Evolutionary conservation across 2,113 vertebrate species (phyloP).

Genomic region (Hystrix brachyura): DNA sequence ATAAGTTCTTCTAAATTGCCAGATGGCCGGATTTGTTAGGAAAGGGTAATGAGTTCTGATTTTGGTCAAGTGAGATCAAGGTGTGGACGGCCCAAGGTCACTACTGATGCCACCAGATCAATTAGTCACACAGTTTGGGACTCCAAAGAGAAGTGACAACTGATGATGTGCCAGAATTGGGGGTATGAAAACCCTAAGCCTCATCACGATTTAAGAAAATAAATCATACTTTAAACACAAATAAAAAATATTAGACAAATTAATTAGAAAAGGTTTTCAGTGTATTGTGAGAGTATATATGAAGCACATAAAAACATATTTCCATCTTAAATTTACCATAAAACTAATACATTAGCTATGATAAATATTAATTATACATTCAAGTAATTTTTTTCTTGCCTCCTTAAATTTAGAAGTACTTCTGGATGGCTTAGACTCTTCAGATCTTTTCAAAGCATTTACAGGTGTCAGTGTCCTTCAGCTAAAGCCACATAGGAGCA

Average conservation of each 20-base stretch:
- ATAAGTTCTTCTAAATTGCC: constrained; percentile 68
- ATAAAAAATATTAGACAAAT: neutral
- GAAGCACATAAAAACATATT: constrained; percentile 30
- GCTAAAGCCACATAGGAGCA: neutral
- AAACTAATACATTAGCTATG: constrained; percentile 36
- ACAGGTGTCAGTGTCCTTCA: neutral
- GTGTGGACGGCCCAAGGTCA: constrained; percentile 8
- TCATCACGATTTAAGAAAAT: neutral
- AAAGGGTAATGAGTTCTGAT: constrained; percentile 50
- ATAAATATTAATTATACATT: constrained; percentile 65
- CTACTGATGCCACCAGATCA: neutral
- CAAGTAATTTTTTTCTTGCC: constrained; percentile 3
- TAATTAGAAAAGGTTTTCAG: constrained; percentile 30
- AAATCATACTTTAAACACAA: constrained; percentile 40
- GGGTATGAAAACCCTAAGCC: neutral
- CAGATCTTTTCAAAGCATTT: neutral
- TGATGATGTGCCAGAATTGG: neutral
- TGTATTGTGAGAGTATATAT: neutral
- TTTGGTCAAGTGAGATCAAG: constrained; percentile 46
- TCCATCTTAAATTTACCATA: constrained; percentile 47
- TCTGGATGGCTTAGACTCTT: neutral
- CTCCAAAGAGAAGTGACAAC: neutral
- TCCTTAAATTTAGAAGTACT: constrained; percentile 16
- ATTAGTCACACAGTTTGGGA: neutral
- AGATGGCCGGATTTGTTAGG: constrained; percentile 25